Base-by-base conservation (phyloP, 2,888 invertebrate genomes). In the Ischnus inquisitorius region DNA sequence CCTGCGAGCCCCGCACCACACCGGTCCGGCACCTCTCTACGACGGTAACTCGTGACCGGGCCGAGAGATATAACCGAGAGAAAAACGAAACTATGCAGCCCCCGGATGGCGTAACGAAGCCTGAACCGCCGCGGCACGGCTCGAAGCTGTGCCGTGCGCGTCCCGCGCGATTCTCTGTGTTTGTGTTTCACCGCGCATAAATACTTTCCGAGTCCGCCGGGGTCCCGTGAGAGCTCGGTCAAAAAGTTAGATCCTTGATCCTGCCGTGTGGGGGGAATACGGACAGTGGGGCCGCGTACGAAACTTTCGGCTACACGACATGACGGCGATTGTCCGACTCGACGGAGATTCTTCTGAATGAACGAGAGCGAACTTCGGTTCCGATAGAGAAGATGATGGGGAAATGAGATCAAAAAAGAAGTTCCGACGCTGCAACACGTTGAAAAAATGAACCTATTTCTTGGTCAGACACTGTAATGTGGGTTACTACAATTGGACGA, bases 91-190 rank as follows among this genome's bases (percentile, higher is more conserved):
- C 90, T 92, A 91, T 92, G 92, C 91, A 83, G 88, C 80, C 80
- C 6, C 77, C 82, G 91, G 89, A 92, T 92, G 91, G 92, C 91
- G 93, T 93, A 93, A 93, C 93, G 90, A 93, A 90, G 92, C 57
- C 39, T 14, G n/a, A 12, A 14, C 69, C 41, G 64, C 60, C 69
- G 82, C 46, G 82, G 48, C n/a, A 81, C 74, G 46, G 71, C 65
- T 22, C 82, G 71, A 72, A 77, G 62, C 60, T 54, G n/a, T n/a
- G 43, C 65, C 28, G 60, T 22, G 62, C 22, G 48, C 34, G n/a
- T 10, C 14, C 14, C 60, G 60, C 14, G 60, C 25, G 60, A n/a
- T n/a, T 12, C 60, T n/a, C 25, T 60, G 28, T 28, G 57, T 81
- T 41, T 65, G 34, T 34, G 34, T 34, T 79, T 60, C 43, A 77